Percentiles rank a stretch among this genome's conserved stretches.
These are phyloP conservation scores for Atta cephalotes DNA, from an alignment of 1,140 invertebrate genomes.

Conservation along the genomic window DNA sequence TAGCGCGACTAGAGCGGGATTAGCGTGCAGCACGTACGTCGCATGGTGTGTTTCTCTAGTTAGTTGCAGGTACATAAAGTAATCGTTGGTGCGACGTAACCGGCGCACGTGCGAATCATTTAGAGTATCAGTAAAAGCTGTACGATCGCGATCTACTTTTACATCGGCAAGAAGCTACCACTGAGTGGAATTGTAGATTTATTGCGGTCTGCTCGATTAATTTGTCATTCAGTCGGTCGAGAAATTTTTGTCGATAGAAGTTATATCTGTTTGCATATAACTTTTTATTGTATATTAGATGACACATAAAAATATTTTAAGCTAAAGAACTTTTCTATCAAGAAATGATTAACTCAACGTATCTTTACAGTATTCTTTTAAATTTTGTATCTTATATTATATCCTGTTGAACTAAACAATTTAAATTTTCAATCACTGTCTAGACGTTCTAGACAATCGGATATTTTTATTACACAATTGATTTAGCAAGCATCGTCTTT, in stretches of 20 bases:
- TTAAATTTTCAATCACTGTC: constrained; percentile 27
- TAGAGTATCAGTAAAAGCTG: constrained; percentile 13
- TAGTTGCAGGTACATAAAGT: constrained; percentile 42
- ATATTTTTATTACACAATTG: constrained; percentile 30
- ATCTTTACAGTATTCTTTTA: background rate
- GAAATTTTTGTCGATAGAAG: background rate
- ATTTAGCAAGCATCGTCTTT: background rate
- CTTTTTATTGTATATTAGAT: background rate
- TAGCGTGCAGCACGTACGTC: constrained; percentile 40
- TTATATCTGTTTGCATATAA: background rate
- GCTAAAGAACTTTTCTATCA: background rate
- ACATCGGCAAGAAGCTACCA: background rate
- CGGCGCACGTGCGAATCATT: constrained; percentile 34
- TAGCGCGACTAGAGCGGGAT: constrained; percentile 34
- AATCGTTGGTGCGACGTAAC: constrained; percentile 24
- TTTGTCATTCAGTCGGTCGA: background rate
- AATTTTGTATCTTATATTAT: background rate
- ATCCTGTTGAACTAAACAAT: background rate
- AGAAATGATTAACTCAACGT: background rate
- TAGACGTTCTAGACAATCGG: constrained; percentile 13
- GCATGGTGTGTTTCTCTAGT: constrained; percentile 24
- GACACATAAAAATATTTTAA: background rate
- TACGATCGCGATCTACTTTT: constrained; percentile 40
- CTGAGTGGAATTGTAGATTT: constrained; percentile 6
- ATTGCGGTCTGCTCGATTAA: constrained; percentile 21